Conservation (phyloP, 2,113 vertebrate genomes). For the Phainopepla nitens region DNA sequence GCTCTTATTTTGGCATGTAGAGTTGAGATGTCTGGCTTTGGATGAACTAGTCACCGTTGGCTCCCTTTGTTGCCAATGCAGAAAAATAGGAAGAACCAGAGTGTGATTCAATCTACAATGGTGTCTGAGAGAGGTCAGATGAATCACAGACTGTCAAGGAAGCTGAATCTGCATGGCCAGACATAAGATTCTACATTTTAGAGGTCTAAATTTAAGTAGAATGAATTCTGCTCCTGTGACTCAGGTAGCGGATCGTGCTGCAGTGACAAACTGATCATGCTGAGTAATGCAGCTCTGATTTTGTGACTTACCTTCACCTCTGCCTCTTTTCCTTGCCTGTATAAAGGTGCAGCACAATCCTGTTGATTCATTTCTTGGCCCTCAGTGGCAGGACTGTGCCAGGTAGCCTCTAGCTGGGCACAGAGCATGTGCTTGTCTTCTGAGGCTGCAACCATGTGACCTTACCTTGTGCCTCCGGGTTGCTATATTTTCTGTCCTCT, state of each 20-base stretch:
- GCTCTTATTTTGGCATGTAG: background rate
- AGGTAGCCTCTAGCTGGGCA: background rate
- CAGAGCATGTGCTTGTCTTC: background rate
- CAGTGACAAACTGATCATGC: background rate
- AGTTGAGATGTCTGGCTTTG: background rate
- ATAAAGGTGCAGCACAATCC: background rate
- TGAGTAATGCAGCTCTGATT: background rate
- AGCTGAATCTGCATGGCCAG: background rate
- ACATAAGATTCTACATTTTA: background rate
- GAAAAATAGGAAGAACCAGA: slow-evolving; percentile 8
- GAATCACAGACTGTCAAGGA: slow-evolving; percentile 34
- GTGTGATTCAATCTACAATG: background rate
- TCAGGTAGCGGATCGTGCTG: background rate
- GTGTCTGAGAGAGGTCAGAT: slow-evolving; percentile 9
- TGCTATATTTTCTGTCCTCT: background rate
- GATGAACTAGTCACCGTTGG: background rate
- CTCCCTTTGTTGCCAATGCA: background rate
- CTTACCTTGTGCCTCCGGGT: background rate
- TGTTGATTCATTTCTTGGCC: background rate
- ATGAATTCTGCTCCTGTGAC: slow-evolving; percentile 6
- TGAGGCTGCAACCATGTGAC: background rate
- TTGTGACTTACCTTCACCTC: background rate
- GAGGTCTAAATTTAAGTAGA: background rate
- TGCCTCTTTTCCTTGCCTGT: background rate
- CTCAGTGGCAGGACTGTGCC: background rate